Base-by-base conservation (phyloP, 2,888 invertebrate genomes). In the Chrysolina oricalcia region DNA sequence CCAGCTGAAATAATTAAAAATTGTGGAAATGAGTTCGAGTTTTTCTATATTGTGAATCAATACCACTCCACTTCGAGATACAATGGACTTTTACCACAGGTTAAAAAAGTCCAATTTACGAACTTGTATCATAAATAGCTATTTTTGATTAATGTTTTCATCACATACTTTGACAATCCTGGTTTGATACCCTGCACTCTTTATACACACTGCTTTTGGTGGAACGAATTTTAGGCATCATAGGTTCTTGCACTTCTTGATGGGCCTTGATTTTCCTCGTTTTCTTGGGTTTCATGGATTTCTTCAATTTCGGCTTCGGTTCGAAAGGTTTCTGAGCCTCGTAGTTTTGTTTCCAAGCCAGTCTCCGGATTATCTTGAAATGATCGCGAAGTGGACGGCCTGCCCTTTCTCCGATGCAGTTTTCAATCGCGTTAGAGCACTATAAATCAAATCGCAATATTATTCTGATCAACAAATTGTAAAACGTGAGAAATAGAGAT, bases 351-450 rank as follows among this genome's bases (percentile, higher is more conserved):
- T 85, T 86, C 88, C 88, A 89, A 5, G 88, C 88, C 35, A 89
- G 74, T 77, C 81, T 85, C 70, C 88, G 81, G n/a, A 89, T 88
- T 23, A 88, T 86, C 74, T 86, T 85, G 79, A 87, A 88, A 78
- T 88, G 87, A 75, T 89, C 89, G 27, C 88, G 82, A 15, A 89
- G 71, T 0, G 88, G 88, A 59, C 85, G 82, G 3, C 89, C 89
- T 2, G 87, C 86, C 68, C 87, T 75, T 71, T 85, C 83, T 0
- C 88, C 89, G 3, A 89, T 78, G 74, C 88, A 87, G 74, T 88
- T 88, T 79, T 88, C 87, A 27, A 88, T 88, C 0, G 88, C 88
- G 80, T 88, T 87, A 23, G 83, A 83, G 75, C 89, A 89, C 88
- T 88, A 70, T 43, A 81, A 78, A 27, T 27, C 35, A 35, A 35